These are phyloP conservation scores for Coboldia fuscipes DNA, from an alignment of 1,140 invertebrate species.

Conservation along the genomic window DNA sequence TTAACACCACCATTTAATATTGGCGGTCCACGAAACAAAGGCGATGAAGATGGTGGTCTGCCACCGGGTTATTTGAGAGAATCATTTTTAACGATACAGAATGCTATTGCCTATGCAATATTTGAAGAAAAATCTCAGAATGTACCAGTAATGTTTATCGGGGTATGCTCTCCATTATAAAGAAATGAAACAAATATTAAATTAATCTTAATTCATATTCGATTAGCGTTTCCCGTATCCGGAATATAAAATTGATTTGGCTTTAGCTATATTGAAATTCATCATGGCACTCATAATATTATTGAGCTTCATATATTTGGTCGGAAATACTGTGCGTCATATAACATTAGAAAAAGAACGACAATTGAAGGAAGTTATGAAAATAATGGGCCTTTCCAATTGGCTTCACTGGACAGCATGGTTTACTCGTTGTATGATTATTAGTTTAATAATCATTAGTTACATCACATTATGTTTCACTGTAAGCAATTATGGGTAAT, in stretches of 20 bases:
- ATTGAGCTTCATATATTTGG: constrained; percentile 16
- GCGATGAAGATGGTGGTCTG: constrained; percentile 2
- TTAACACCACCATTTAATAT: background rate
- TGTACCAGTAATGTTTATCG: background rate
- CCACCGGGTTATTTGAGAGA: constrained; percentile 5
- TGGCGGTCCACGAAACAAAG: constrained; percentile 1
- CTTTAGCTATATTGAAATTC: constrained; percentile 2
- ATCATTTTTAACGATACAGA: constrained; percentile 7
- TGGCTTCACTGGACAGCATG: constrained; percentile 37
- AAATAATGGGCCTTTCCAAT: constrained; percentile 38
- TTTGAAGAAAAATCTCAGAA: background rate
- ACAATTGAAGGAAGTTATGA: constrained; percentile 30
- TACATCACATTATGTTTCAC: no score
- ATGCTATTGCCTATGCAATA: constrained; percentile 6
- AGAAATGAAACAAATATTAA: no score
- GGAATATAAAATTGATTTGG: constrained; percentile 2
- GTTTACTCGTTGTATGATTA: constrained; percentile 32
- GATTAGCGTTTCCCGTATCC: constrained; percentile 5
- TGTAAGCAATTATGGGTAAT: no score
- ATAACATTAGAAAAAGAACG: constrained; percentile 10
- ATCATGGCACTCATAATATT: constrained; percentile 3
- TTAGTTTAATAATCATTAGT: no score
- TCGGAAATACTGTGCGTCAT: constrained; percentile 23
- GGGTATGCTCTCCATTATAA: background rate
- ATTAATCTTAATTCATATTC: no score